Percentiles rank a stretch among this genome's conserved stretches.
phyloP scores from a whole-genome alignment of 2,113 vertebrate genomes.

The Sialia sialis region DNA sequence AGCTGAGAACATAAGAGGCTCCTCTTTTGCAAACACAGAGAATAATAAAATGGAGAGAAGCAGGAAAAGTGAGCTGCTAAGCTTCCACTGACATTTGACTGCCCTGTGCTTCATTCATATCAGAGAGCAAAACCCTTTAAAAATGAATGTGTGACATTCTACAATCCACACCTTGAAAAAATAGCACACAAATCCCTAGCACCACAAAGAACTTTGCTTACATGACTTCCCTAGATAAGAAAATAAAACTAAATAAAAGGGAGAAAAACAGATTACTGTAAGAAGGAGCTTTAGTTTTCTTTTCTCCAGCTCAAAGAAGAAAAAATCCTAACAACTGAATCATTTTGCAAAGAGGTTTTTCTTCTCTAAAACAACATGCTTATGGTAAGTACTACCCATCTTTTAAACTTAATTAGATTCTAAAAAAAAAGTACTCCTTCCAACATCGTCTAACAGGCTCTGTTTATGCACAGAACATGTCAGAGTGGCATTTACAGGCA shows the following conservation, averaged over 20 bases:
- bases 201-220: conserved; percentile 41
- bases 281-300: background rate
- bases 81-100: conserved; percentile 65
- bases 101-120: conserved; percentile 65
- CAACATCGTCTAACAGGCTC: background rate
- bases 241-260: conserved; percentile 59
- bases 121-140: conserved; percentile 68
- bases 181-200: conserved; percentile 49
- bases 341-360: conserved; percentile 20
- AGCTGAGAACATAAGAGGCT: background rate
- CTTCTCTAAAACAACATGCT: conserved; percentile 3
- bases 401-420: background rate
- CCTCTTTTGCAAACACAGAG: conserved; percentile 27
- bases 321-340: conserved; percentile 5
- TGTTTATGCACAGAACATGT: background rate
- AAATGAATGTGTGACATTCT: conserved; percentile 77
- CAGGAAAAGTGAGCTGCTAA: conserved; percentile 46
- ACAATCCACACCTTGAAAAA: conserved; percentile 66
- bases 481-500: background rate
- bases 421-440: background rate
- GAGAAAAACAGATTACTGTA: conserved; percentile 46
- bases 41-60: background rate
- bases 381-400: background rate
- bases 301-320: background rate
- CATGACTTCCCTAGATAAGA: conserved; percentile 6